Base-by-base conservation (phyloP, 2,113 vertebrate species). In the Leuciscus idus region DNA sequence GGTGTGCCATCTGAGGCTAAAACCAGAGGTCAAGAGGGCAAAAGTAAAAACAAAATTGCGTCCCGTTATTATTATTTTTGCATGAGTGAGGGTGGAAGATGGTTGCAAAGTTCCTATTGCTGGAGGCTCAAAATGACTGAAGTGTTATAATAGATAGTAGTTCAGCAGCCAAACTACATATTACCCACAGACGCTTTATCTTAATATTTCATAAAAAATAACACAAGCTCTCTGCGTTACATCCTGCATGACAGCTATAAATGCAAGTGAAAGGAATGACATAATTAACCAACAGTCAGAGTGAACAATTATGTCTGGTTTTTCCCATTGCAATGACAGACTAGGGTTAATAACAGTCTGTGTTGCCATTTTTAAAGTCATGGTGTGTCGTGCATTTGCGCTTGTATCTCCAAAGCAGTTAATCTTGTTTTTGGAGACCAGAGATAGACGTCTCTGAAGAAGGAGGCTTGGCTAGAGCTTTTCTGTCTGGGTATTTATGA, bases 311-410 rank as follows among this genome's bases (percentile, higher is more conserved):
- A 57, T 21, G 48, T 39, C 48, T 72, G 30, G 48, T 43, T 83
- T 55, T 83, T 73, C 21, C 68, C 66, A 55, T 72, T 57, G 30
- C 19, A 83, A 73, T 83, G 30, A 83, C 33, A 73, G 30, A 73
- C 81, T 26, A 26, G 28, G 66, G 66, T 68, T 83, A 83, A 59
- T 83, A 83, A 83, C 66, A 59, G 81, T 39, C 21, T 73, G 12
- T 23, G 28, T 36, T 30, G 23, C 28, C 3, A 83, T 82, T 82
- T 33, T 70, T 52, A 33, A 70, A n/a, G 30, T 73, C 66, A 39
- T 39, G 13, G 39, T 13, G 43, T 66, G 15, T 33, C 5, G 17
- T 68, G 23, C 17, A 13, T 68, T 70, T 82, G 17, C 5, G 19
- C 17, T 30, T 50, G 1, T 11, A 13, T 52, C 43, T 70, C 62